These are phyloP conservation scores for Cryptoprocta ferox DNA, from an alignment of 2,797 vertebrate species.

Conservation along the genomic window DNA sequence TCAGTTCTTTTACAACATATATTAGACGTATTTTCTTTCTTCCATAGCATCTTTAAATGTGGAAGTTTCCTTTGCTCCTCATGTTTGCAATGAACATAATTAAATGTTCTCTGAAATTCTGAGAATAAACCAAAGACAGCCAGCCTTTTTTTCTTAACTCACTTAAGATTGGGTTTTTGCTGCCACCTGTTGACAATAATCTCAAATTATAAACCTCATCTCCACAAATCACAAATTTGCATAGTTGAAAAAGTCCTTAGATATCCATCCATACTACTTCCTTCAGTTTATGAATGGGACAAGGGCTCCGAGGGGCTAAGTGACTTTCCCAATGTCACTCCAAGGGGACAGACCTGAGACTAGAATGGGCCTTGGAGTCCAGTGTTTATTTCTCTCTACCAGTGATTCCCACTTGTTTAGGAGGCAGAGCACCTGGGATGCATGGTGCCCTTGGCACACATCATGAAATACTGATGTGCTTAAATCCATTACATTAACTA, in stretches of 20 bases:
- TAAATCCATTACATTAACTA: neutral
- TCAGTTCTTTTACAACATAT: neutral
- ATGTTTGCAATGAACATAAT: conserved; percentile 4
- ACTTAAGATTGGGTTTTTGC: conserved; percentile 80
- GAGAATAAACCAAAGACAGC: neutral
- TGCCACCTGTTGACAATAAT: conserved; percentile 85
- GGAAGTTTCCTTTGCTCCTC: neutral
- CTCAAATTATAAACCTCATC: neutral
- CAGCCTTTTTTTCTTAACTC: neutral
- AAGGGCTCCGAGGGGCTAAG: neutral
- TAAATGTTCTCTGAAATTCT: neutral
- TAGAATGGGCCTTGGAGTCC: neutral
- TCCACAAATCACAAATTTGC: neutral
- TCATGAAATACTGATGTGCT: neutral
- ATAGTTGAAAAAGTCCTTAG: neutral
- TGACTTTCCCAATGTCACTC: neutral
- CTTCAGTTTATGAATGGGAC: neutral
- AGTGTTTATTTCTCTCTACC: neutral
- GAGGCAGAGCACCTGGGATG: neutral
- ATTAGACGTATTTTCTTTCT: neutral
- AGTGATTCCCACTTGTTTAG: neutral
- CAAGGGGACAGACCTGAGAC: neutral
- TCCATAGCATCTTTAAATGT: neutral
- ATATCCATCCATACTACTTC: neutral
- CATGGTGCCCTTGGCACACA: neutral